Base-by-base conservation (phyloP, 2,888 invertebrate species). In the Ptilodon capucinus region DNA sequence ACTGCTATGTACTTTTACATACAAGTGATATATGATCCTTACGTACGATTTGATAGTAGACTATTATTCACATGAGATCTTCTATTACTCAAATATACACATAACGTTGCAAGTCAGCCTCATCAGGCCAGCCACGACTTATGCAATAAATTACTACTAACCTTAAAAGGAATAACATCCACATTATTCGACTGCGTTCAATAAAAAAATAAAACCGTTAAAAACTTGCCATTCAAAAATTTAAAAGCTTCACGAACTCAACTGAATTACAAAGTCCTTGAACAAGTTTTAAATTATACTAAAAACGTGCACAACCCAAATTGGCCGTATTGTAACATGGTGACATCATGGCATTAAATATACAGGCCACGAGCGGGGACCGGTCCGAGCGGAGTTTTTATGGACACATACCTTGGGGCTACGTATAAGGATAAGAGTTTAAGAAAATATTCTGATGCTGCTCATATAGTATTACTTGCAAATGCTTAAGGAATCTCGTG, bases 271-370 rank as follows among this genome's bases (percentile, higher is more conserved):
- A 5, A 35, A 11, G 35, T 17, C 14, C 11, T 35, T 35, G 17
- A 35, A 35, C 11, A 35, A 17, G 17, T 35, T 35, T 4, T 4
- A 39, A 21, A 21, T 21, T 21, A 7, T 6, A 6, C 21, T 4
- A 41, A 43, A 34, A 36, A 14, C 7, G 21, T 28, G 3, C 5
- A 38, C 16, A n/a, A 28, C 11, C 43, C 2, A 49, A 48, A 30
- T 55, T 38, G 40, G 48, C 42, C 51, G 67, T 46, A 51, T 55
- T 50, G 64, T 63, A 63, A 60, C 64, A 54, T 51, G 63, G 60
- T 76, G 76, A 76, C 70, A 73, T 74, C 74, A 74, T 59, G 53
- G 43, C 46, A 68, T 68, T 62, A 58, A 61, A 63, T 64, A 68
- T 63, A 59, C 58, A 54, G 59, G 49, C 51, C 55, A 63, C 45